Evolutionary conservation across 2,888 invertebrate genomes (phyloP).

Genomic region (Melikaiella ostensackeni): DNA sequence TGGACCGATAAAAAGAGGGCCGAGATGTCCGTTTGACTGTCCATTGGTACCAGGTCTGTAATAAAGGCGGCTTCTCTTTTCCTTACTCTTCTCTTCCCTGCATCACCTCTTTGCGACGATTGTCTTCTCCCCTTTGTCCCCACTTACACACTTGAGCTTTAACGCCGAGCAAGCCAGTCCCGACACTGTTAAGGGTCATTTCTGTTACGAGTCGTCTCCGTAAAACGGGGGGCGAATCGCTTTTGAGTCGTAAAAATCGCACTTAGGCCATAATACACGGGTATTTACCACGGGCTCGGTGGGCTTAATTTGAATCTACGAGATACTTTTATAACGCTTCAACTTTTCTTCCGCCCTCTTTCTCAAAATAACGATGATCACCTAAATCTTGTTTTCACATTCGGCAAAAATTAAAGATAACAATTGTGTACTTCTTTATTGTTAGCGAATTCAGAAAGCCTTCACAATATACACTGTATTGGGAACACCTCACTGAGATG

Average conservation of each 20-base stretch:
- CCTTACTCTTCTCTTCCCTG: constrained; percentile 35
- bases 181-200: constrained; percentile 20
- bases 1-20: constrained; percentile 65
- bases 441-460: too few relatives aligned
- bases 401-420: too few relatives aligned
- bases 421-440: background rate
- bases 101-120: constrained; percentile 1
- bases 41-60: constrained; percentile 64
- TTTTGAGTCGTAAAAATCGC: constrained; percentile 35
- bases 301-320: constrained; percentile 34
- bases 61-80: constrained; percentile 65
- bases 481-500: too few relatives aligned
- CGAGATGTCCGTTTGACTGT: constrained; percentile 69
- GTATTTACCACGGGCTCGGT: constrained; percentile 31
- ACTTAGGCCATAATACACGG: constrained; percentile 35
- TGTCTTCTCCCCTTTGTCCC: background rate
- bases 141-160: background rate
- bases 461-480: too few relatives aligned
- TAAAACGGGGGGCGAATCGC: constrained; percentile 36
- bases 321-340: background rate
- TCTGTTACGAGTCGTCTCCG: constrained; percentile 34
- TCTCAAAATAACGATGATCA: background rate
- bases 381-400: too few relatives aligned
- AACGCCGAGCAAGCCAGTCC: background rate
- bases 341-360: background rate